These are phyloP conservation scores for Falco peregrinus DNA, from an alignment of 2,797 vertebrate genomes.

Conservation along the genomic window DNA sequence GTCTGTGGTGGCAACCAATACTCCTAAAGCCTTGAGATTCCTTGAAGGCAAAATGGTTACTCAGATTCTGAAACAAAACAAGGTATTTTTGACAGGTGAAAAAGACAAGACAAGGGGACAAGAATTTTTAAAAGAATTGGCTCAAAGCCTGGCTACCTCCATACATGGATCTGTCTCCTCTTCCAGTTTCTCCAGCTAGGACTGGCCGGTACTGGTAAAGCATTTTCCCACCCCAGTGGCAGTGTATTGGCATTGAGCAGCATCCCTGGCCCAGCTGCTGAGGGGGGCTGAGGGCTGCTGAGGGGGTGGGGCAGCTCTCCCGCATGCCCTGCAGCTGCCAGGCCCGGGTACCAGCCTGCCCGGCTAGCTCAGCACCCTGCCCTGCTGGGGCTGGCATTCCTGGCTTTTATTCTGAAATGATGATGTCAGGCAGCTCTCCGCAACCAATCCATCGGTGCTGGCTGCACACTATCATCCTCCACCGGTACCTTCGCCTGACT, in stretches of 20 bases:
- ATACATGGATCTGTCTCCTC: rapidly evolving
- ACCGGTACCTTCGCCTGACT: background rate
- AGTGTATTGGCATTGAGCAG: rapidly evolving
- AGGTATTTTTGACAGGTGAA: background rate
- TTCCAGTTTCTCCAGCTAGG: background rate
- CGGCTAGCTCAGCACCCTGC: background rate
- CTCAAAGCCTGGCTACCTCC: background rate
- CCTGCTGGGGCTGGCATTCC: too few relatives aligned
- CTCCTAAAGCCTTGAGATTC: background rate
- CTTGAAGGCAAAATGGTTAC: background rate
- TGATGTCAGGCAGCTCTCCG: background rate
- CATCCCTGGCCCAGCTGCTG: background rate
- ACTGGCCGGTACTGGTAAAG: too few relatives aligned
- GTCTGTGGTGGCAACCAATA: rapidly evolving
- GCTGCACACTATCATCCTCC: background rate
- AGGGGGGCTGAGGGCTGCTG: background rate
- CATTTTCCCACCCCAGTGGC: rapidly evolving
- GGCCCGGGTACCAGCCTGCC: background rate
- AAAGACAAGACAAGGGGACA: background rate
- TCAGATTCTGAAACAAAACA: background rate
- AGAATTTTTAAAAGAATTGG: background rate
- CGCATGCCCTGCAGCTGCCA: rapidly evolving
- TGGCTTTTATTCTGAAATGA: conserved; percentile 65
- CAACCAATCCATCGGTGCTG: background rate
- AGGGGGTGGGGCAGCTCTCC: too few relatives aligned